Conservation (phyloP, 1,140 invertebrate species). For the Anastrepha obliqua region DNA sequence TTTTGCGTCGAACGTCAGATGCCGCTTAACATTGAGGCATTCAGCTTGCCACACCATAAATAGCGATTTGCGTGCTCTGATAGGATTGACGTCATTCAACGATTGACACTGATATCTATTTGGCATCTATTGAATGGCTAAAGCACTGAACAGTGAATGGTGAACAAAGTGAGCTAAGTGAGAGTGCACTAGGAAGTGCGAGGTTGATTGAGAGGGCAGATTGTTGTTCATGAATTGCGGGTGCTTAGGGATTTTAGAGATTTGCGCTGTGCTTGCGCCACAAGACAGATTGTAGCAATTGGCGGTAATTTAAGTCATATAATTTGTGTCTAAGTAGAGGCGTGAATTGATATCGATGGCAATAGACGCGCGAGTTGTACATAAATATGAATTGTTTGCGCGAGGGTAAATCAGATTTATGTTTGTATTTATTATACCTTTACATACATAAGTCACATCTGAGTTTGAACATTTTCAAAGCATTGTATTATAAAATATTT, state of each 20-base stretch:
- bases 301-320: slow-evolving; percentile 6
- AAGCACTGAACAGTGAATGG: not conserved
- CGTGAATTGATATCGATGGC: not conserved
- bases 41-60: not conserved
- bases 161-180: not conserved
- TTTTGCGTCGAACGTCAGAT: not conserved
- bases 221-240: not conserved
- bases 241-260: not conserved
- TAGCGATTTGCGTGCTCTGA: slow-evolving; percentile 28
- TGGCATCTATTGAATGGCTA: not conserved
- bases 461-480: not conserved
- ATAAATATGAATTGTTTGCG: too few species aligned
- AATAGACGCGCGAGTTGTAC: not conserved
- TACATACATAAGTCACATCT: too few species aligned
- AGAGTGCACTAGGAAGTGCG: not conserved
- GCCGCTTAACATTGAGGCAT: not conserved
- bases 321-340: not conserved
- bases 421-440: too few species aligned
- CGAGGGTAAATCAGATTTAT: too few species aligned
- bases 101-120: slow-evolving; percentile 5
- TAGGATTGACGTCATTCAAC: slow-evolving; percentile 46
- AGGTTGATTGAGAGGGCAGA: not conserved
- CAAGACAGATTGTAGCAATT: slow-evolving; percentile 23
- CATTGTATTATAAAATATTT: not conserved
- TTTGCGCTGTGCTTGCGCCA: not conserved